Evolutionary conservation across 2,888 invertebrate genomes (phyloP).

Genomic region (Ichneumoninae sp.): DNA sequence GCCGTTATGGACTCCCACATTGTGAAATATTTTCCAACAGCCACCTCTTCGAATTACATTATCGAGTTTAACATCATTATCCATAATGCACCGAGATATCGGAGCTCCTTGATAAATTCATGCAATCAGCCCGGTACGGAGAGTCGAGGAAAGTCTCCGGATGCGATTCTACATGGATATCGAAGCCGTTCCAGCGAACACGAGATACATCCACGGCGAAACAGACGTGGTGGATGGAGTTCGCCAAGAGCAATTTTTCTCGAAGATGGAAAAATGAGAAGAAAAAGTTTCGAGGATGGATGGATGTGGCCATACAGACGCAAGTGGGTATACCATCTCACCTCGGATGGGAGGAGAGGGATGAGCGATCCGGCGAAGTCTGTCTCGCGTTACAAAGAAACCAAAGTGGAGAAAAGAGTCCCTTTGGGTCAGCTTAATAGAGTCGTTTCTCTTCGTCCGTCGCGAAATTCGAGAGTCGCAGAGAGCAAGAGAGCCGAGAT

Average conservation of each 20-base stretch:
- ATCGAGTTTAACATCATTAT: conserved; percentile 14
- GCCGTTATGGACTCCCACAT: not conserved
- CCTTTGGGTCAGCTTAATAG: conserved; percentile 58
- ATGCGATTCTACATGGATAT: conserved; percentile 17
- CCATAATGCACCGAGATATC: not conserved
- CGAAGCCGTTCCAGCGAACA: conserved; percentile 19
- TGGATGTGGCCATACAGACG: conserved; percentile 48
- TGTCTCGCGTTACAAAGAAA: conserved; percentile 51
- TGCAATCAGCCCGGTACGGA: not conserved
- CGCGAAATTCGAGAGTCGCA: conserved; percentile 14
- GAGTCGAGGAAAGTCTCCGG: conserved; percentile 4
- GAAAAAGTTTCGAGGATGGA: conserved; percentile 55
- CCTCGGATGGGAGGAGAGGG: conserved; percentile 13
- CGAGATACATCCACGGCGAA: conserved; percentile 30
- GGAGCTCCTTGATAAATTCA: conserved; percentile 18
- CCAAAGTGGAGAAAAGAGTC: conserved; percentile 33
- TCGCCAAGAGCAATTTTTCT: conserved; percentile 47
- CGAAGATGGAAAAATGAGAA: conserved; percentile 26
- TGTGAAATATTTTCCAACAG: not conserved
- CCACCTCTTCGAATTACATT: not conserved
- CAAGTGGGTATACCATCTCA: conserved; percentile 55
- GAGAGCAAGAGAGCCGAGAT: not conserved
- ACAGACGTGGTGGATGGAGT: conserved; percentile 4
- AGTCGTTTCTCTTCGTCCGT: conserved; percentile 57
- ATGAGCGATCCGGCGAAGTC: conserved; percentile 46